phyloP scores from a whole-genome alignment of 2,113 vertebrate species.

The Pelvicachromis taeniatus region DNA sequence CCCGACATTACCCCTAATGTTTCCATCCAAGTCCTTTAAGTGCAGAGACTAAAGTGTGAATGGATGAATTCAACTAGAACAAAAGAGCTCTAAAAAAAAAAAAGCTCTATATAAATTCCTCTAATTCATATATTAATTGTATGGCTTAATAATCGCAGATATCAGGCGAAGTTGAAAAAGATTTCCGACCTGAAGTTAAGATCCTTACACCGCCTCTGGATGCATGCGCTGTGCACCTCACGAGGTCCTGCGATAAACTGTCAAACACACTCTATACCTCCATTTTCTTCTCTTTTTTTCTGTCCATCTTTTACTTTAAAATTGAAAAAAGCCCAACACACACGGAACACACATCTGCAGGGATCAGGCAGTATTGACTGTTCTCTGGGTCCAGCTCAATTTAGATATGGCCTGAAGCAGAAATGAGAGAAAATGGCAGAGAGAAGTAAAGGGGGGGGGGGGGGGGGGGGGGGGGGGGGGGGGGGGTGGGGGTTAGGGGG shows the following conservation, averaged over 20 bases:
- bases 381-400: neutral
- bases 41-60: neutral
- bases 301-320: neutral
- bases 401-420: constrained; percentile 14
- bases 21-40: neutral
- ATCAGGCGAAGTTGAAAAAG: neutral
- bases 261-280: neutral
- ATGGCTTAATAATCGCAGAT: neutral
- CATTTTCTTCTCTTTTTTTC: neutral
- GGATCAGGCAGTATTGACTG: constrained; percentile 8
- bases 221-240: neutral
- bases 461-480: too few relatives aligned
- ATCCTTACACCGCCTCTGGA: neutral
- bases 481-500: neutral
- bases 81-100: neutral
- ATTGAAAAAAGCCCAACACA: neutral
- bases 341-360: constrained; percentile 6
- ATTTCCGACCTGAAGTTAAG: neutral
- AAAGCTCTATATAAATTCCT: neutral
- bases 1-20: neutral
- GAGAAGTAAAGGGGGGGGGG: neutral
- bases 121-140: neutral
- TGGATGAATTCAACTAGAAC: neutral
- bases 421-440: neutral
- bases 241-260: neutral